phyloP scores from a whole-genome alignment of 1,140 invertebrate genomes.

The Oryctes rhinoceros region DNA sequence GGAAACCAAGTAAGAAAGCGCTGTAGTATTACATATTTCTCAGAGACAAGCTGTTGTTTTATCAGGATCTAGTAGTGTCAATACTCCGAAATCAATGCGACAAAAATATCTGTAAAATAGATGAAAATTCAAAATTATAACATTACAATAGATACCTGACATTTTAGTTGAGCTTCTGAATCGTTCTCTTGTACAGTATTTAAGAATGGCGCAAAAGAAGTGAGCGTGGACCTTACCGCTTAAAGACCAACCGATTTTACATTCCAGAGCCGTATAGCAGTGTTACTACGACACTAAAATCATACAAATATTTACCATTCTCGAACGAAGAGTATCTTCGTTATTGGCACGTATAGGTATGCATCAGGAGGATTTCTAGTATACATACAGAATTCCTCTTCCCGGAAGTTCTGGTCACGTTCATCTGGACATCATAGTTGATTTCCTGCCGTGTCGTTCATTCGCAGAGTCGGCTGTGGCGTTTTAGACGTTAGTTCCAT shows the following conservation, averaged over 20 bases:
- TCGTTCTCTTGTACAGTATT: no score
- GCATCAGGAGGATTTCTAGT: background rate
- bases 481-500: slow-evolving; percentile 28
- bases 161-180: no score
- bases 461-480: background rate
- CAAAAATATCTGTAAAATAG: no score
- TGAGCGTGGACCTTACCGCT: no score
- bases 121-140: no score
- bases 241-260: background rate
- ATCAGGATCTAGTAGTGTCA: no score
- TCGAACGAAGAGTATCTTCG: background rate
- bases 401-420: slow-evolving; percentile 31
- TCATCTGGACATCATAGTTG: slow-evolving; percentile 34
- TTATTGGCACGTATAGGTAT: slow-evolving; percentile 22
- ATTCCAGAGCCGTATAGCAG: background rate
- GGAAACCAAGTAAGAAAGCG: no score
- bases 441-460: slow-evolving; percentile 14
- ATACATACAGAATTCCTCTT: slow-evolving; percentile 23
- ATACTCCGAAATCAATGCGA: no score
- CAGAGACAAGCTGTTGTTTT: no score
- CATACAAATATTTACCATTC: slow-evolving; percentile 9
- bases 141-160: no score
- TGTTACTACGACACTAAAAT: background rate
- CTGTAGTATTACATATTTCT: no score
- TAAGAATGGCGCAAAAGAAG: no score